Evolutionary conservation across 2,888 invertebrate genomes (phyloP), one percentile per base, ranked within the genome.

Genomic region (Drosophila anomalata): DNA sequence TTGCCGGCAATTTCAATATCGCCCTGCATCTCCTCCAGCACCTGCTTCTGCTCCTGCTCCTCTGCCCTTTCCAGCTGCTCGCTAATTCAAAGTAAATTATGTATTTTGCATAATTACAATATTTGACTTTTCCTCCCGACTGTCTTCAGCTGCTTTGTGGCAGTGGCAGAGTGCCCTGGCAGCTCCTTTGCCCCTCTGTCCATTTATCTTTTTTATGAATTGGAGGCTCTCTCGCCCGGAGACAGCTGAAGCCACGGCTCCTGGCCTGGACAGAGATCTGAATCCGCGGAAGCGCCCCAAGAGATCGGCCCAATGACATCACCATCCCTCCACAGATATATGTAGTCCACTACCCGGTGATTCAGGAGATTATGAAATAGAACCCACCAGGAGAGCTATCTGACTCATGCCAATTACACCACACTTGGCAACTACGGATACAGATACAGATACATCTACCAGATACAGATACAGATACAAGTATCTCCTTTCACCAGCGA

Each of bases 1-100:
- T 54, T 11, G 59, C 33, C 58, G 52, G 59, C 46, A 62, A 68
- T 72, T 61, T 69, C 68, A 58, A 60, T 67, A 62, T 69, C 68
- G 44, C 39, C 55, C 59, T 55, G 33, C 39, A 41, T 59, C 29
- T 60, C 17, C 39, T 46, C 47, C 29, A 24, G 24, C 44, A 63
- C 70, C 70, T 54, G 52, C 55, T 44, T 14, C 47, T 50, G 14
- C 14, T 12, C 3, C 36, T 73, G 29, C 29, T 29, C 12, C 33
- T 11, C 33, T 12, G 33, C 33, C 29, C 29, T 29, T 9, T 29
- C 29, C 82, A 83, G 82, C 82, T 83, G 86, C 82, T 83, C 85
- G 86, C 82, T 83, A 82, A 86, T 86, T 83, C 86, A 83, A 85
- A 83, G 86, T 80, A 83, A 83, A 83, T 83, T 86, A 86, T 83